phyloP scores from a whole-genome alignment of 2,113 vertebrate genomes.

The Carassius gibelio region DNA sequence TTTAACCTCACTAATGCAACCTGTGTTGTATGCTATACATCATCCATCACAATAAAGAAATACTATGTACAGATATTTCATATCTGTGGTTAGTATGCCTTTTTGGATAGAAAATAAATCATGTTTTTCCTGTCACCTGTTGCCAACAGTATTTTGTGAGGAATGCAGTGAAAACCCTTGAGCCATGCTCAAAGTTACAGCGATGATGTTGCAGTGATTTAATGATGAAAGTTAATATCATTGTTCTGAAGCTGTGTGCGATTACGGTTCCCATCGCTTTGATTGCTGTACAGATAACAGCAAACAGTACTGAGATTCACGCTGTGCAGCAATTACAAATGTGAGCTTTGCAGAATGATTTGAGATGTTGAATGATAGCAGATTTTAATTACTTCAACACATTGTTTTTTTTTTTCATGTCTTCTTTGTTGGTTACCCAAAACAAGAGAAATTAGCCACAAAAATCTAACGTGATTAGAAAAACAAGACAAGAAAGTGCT shows the following conservation, averaged over 20 bases:
- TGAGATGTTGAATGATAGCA: not conserved
- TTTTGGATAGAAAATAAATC: conserved; percentile 19
- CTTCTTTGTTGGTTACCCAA: not conserved
- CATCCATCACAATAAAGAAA: not conserved
- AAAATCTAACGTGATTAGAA: not conserved
- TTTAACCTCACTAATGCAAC: too few species aligned
- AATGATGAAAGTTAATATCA: conserved; percentile 1
- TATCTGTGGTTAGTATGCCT: not conserved
- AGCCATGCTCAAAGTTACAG: conserved; percentile 2
- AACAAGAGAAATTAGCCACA: not conserved
- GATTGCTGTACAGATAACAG: conserved; percentile 26
- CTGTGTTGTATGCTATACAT: not conserved
- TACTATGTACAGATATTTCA: not conserved
- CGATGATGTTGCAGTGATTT: conserved; percentile 36
- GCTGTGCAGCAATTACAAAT: conserved; percentile 19
- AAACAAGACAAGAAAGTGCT: not conserved
- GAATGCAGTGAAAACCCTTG: conserved; percentile 16
- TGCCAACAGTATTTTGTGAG: not conserved
- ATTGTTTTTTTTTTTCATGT: not conserved
- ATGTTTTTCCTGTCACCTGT: not conserved
- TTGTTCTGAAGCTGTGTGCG: not conserved
- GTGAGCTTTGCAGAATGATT: not conserved
- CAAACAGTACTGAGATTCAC: conserved; percentile 1
- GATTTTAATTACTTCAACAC: conserved; percentile 18
- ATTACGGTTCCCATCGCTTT: not conserved